Percentiles rank a stretch among this genome's conserved stretches.
Conservation (phyloP, 2,113 vertebrate species). For the Odobenus rosmarus region DNA sequence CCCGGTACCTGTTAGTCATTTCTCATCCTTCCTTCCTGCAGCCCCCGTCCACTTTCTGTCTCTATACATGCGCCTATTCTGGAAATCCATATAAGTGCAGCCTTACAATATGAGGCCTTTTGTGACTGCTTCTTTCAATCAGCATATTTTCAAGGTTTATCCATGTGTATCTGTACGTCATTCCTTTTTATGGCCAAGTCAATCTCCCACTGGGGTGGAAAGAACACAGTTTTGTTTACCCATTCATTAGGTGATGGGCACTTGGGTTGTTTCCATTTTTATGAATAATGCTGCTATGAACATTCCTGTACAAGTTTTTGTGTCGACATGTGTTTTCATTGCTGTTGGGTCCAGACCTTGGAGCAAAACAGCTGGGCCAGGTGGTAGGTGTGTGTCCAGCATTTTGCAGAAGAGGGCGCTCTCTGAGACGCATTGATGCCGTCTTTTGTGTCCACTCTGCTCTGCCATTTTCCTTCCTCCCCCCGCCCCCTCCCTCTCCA, state of each 20-base stretch:
- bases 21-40: background rate
- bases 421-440: background rate
- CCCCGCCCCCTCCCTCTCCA: fast-evolving
- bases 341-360: background rate
- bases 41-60: background rate
- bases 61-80: background rate
- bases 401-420: background rate
- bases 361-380: background rate
- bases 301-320: background rate
- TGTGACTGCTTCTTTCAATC: background rate
- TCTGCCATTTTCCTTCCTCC: background rate
- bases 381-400: background rate
- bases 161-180: background rate
- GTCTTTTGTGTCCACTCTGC: background rate
- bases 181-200: background rate
- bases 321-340: background rate
- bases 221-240: background rate
- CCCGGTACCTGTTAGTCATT: background rate
- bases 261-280: background rate
- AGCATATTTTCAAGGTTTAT: background rate
- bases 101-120: background rate
- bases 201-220: fast-evolving
- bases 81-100: background rate
- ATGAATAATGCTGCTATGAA: too few relatives aligned
- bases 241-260: background rate